These are phyloP conservation scores for Scleropages formosus DNA, from an alignment of 2,797 vertebrate species.

Conservation along the genomic window DNA sequence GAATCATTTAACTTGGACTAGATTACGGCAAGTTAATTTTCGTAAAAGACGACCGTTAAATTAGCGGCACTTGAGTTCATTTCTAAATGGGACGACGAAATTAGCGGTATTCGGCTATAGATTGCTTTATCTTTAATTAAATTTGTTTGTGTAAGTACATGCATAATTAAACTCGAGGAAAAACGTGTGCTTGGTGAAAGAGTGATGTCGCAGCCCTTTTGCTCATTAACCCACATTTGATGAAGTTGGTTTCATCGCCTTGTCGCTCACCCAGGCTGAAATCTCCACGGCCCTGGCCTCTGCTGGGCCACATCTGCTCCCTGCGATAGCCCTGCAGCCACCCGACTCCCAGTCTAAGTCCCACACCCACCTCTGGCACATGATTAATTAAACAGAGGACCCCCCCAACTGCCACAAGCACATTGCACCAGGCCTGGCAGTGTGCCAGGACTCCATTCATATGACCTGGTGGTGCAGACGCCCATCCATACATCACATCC, in stretches of 20 bases:
- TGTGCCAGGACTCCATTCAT: constrained; percentile 49
- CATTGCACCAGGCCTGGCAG: constrained; percentile 50
- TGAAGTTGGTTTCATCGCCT: not conserved
- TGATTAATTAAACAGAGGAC: constrained; percentile 58
- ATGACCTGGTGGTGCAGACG: constrained; percentile 27
- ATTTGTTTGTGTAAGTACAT: not conserved
- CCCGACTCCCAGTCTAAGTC: constrained; percentile 36
- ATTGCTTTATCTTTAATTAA: not conserved
- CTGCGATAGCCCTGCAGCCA: constrained; percentile 46
- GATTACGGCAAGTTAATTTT: not conserved
- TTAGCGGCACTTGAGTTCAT: not conserved
- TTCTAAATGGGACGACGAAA: constrained; percentile 6
- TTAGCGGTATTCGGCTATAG: not conserved
- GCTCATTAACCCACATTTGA: not conserved
- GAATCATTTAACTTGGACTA: not conserved
- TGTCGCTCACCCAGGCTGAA: not conserved
- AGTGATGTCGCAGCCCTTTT: not conserved
- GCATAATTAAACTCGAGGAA: not conserved
- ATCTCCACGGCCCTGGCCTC: constrained; percentile 46
- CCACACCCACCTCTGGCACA: constrained; percentile 56
- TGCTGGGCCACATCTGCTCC: constrained; percentile 48
- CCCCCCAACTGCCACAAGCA: constrained; percentile 34
- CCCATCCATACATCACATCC: constrained; percentile 13
- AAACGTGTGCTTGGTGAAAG: not conserved
- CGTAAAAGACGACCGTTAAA: not conserved